These are phyloP conservation scores for Pygoscelis antarcticus DNA, from an alignment of 2,113 vertebrate genomes.

Conservation along the genomic window DNA sequence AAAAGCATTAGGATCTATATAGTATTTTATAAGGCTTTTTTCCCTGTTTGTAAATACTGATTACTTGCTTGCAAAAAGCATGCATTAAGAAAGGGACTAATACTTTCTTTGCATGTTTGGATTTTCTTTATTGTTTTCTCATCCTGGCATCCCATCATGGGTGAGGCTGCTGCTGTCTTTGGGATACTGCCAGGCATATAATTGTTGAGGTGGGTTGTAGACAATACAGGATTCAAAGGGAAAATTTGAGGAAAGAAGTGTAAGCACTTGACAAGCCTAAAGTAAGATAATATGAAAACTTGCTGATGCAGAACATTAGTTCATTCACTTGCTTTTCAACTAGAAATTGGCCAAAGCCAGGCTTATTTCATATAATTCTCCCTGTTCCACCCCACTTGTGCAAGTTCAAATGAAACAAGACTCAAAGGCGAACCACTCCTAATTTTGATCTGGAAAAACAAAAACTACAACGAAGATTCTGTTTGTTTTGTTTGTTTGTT, in stretches of 20 bases:
- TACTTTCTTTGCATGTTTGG: neutral
- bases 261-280: neutral
- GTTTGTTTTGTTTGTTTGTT: neutral
- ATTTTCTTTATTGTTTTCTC: neutral
- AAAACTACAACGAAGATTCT: neutral
- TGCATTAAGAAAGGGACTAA: neutral
- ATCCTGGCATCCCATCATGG: neutral
- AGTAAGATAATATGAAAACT: neutral
- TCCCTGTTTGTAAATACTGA: neutral
- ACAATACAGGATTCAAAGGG: neutral
- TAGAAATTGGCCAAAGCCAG: neutral
- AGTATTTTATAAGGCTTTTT: neutral
- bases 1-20: neutral
- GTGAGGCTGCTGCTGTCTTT: neutral
- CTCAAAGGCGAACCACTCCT: neutral
- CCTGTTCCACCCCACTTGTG: neutral
- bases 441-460: neutral
- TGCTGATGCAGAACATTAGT: neutral
- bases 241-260: neutral
- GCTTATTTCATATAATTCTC: neutral
- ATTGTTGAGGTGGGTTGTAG: neutral
- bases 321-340: neutral
- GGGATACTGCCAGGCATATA: neutral
- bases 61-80: neutral
- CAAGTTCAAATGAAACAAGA: neutral